Conservation (phyloP, 2,888 invertebrate genomes). For the Orthosia gothica region DNA sequence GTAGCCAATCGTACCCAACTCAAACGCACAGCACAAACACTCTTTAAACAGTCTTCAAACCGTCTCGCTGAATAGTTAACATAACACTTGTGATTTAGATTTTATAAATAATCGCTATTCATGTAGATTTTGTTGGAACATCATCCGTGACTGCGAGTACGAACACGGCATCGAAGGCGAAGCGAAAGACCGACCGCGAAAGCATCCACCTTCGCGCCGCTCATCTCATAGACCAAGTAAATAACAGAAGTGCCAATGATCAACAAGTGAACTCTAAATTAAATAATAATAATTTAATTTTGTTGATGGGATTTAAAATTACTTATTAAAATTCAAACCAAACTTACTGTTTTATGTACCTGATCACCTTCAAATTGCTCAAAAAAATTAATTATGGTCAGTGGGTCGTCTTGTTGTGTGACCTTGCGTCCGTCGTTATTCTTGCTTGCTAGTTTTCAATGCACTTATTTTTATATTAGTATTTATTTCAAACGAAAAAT, state of each 20-base stretch:
- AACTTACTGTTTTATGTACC: constrained; percentile 8
- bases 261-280: constrained; percentile 24
- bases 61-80: constrained; percentile 77
- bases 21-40: constrained; percentile 83
- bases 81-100: constrained; percentile 79
- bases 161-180: constrained; percentile 88
- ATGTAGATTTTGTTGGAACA: constrained; percentile 82
- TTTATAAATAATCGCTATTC: constrained; percentile 83
- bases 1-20: constrained; percentile 78
- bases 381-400: too few relatives aligned
- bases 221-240: constrained; percentile 80
- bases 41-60: constrained; percentile 74
- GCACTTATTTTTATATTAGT: too few relatives aligned
- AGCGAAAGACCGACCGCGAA: constrained; percentile 87
- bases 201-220: constrained; percentile 84
- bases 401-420: too few relatives aligned
- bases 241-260: constrained; percentile 43
- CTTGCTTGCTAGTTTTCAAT: neutral
- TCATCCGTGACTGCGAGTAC: constrained; percentile 89
- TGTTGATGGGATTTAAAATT: neutral
- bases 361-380: neutral
- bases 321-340: neutral
- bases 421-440: neutral
- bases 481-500: neutral
- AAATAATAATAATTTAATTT: neutral